These are phyloP conservation scores for Planiliza haematocheilus DNA, from an alignment of 2,113 vertebrate species.

Conservation along the genomic window DNA sequence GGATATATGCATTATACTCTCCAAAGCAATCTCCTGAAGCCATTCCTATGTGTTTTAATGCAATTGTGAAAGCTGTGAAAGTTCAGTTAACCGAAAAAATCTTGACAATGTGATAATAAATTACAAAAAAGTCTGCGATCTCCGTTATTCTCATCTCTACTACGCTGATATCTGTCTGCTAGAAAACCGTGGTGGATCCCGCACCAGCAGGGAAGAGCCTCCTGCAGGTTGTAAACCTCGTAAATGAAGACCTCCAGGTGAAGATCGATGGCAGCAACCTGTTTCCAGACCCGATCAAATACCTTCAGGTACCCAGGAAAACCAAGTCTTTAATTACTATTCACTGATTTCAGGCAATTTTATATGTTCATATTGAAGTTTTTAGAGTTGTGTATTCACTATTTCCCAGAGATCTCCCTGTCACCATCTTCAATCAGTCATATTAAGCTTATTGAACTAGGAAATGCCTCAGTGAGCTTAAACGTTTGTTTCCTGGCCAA, in stretches of 20 bases:
- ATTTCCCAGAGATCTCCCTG: background rate
- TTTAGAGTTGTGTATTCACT: background rate
- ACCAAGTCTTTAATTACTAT: too few species aligned
- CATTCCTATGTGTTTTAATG: too few species aligned
- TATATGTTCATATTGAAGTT: too few species aligned
- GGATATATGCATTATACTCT: too few species aligned
- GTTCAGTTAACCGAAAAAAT: too few species aligned
- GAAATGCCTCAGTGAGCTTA: background rate
- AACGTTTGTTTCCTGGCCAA: background rate
- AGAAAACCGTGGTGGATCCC: constrained; percentile 86
- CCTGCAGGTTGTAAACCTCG: constrained; percentile 90
- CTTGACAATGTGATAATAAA: too few species aligned
- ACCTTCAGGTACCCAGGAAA: constrained; percentile 82
- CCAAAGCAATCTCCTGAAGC: too few species aligned
- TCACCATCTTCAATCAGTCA: background rate
- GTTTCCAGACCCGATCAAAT: constrained; percentile 78
- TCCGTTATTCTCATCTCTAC: background rate
- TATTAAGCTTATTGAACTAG: background rate
- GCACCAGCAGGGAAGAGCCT: constrained; percentile 83
- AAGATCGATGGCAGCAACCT: constrained; percentile 62
- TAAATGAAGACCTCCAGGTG: constrained; percentile 80
- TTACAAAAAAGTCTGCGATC: background rate
- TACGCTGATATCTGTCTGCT: constrained; percentile 44
- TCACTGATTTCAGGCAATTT: background rate
- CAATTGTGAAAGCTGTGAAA: too few species aligned